These are phyloP conservation scores for Athalia circularis DNA, from an alignment of 2,888 invertebrate species.

Conservation along the genomic window DNA sequence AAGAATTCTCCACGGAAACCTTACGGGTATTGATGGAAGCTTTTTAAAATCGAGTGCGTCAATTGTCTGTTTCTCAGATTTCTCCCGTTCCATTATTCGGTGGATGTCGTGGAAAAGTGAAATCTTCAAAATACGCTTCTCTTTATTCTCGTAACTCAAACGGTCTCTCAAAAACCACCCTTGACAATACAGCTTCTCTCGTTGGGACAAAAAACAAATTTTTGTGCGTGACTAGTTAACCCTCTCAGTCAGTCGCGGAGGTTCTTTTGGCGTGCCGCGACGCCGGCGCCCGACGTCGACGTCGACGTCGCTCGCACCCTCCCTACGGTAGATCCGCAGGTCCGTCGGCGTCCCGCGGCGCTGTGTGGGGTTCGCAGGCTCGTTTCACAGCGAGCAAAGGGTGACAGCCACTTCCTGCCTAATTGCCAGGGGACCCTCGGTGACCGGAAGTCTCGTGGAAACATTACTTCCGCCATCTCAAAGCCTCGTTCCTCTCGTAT, in stretches of 20 bases:
- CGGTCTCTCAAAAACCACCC: background rate
- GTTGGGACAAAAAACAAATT: slow-evolving; percentile 3
- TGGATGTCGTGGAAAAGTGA: too few species aligned
- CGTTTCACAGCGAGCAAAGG: slow-evolving; percentile 56
- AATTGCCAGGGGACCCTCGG: slow-evolving; percentile 63
- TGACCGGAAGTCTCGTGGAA: slow-evolving; percentile 63
- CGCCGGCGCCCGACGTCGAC: slow-evolving; percentile 16
- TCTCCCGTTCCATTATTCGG: too few species aligned
- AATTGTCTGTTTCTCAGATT: too few species aligned
- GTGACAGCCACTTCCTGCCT: slow-evolving; percentile 67
- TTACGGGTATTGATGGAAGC: too few species aligned
- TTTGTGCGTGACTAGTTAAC: slow-evolving; percentile 1
- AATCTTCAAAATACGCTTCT: too few species aligned
- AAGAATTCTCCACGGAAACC: too few species aligned
- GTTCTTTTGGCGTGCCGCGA: background rate
- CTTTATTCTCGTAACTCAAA: too few species aligned
- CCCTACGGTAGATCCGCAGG: background rate
- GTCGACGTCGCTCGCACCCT: slow-evolving; percentile 10
- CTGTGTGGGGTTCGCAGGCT: slow-evolving; percentile 34
- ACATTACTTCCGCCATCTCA: slow-evolving; percentile 62
- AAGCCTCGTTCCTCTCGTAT: slow-evolving; percentile 48
- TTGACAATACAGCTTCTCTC: background rate
- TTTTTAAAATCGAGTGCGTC: too few species aligned
- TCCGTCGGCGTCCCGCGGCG: slow-evolving; percentile 28
- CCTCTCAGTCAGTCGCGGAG: background rate